Evolutionary conservation across 1,140 invertebrate species (phyloP), one percentile per base, ranked within the genome.

Genomic region (Leptoteleia sp.): DNA sequence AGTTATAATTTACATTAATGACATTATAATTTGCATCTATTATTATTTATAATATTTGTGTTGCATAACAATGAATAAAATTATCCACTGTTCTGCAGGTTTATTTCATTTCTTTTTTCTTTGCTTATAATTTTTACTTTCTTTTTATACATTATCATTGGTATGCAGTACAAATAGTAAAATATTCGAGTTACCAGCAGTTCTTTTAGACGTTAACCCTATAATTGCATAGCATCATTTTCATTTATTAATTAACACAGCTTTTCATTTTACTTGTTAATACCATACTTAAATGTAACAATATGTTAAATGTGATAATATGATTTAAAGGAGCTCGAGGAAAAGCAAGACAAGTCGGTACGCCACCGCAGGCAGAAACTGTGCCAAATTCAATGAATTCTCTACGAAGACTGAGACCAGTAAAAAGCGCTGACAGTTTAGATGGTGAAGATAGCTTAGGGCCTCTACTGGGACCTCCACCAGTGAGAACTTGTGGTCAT

Each of bases 361-460:
- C 89, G 79, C 85, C 88, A 79, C 81, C 87, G 80, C 85, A 88
- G 84, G 55, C 81, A 64, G 82, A 85, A 79, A 85, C 82, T 40
- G 82, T 81, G 70, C 85, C 82, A 76, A 88, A 85, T 78, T 88
- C 86, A 37, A 75, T 88, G 43, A 89, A 88, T 52, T 85, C 87
- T 1, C 43, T 87, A 65, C 87, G 91, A 73, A 91, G 91, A 65
- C 82, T 94, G 40, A 87, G 93, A 71, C 92, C 92, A 0, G 93
- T 94, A 1, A 94, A 94, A 82, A 94, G 93, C 65, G 93, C 93
- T 4, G 93, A 94, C 81, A 93, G 92, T 71, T 84, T 94, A 78
- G 91, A 86, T 79, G 91, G 87, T 76, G 89, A 84, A 80, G 90
- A 87, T 79, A 90, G 70, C 79, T 78, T 83, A 9, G 87, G 85